These are phyloP conservation scores for Clarias gariepinus DNA, from an alignment of 2,113 vertebrate genomes.

Conservation along the genomic window DNA sequence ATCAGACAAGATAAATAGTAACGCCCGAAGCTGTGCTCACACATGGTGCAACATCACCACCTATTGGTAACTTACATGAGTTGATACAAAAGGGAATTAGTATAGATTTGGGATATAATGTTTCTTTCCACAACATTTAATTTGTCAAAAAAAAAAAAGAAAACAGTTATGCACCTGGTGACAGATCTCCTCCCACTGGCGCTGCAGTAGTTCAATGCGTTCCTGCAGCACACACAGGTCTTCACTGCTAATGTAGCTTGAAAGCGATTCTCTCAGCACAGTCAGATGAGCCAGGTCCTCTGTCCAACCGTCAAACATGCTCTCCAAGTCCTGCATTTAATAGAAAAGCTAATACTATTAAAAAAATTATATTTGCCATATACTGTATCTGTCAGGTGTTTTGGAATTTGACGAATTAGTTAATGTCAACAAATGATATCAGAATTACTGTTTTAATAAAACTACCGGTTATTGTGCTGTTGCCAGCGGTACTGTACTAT, in stretches of 20 bases:
- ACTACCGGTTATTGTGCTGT: neutral
- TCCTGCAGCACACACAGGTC: slow-evolving; percentile 90
- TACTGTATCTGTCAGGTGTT: neutral
- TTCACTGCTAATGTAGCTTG: slow-evolving; percentile 79
- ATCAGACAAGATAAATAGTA: neutral
- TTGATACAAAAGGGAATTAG: neutral
- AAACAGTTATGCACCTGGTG: slow-evolving; percentile 80
- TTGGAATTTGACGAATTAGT: neutral
- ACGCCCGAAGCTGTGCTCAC: neutral
- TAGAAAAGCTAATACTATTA: neutral
- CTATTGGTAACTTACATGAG: slow-evolving; percentile 25
- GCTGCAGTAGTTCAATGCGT: slow-evolving; percentile 88
- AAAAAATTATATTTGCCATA: neutral
- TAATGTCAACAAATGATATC: neutral
- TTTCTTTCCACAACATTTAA: neutral
- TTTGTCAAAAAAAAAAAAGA: too few relatives aligned
- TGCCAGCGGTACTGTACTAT: neutral
- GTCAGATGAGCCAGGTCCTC: slow-evolving; percentile 85
- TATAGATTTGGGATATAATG: neutral
- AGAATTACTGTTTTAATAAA: neutral
- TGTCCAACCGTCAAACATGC: slow-evolving; percentile 84
- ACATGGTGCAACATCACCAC: slow-evolving; percentile 39
- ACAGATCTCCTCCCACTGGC: slow-evolving; percentile 94
- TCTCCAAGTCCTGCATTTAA: slow-evolving; percentile 83
- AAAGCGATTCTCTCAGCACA: slow-evolving; percentile 80